phyloP scores from a whole-genome alignment of 2,888 invertebrate genomes.

The Catonia carolina region DNA sequence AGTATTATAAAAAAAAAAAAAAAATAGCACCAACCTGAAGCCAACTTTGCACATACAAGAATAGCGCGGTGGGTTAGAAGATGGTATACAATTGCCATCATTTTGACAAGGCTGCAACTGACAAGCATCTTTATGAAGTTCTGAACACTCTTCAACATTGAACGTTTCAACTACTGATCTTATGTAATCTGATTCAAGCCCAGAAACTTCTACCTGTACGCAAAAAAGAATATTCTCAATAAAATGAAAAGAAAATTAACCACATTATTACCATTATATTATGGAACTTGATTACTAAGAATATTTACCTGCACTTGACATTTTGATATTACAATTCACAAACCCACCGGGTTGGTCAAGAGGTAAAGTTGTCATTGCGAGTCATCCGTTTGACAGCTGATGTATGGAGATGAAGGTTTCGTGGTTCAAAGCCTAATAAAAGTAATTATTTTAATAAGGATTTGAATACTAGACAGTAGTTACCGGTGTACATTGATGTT shows the following conservation, averaged over 20 bases:
- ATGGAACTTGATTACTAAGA: too few species aligned
- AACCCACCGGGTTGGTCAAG: too few species aligned
- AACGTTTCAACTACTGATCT: constrained; percentile 69
- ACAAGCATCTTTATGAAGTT: constrained; percentile 38
- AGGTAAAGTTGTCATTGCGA: too few species aligned
- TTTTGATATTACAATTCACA: too few species aligned
- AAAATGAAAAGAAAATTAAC: constrained; percentile 19
- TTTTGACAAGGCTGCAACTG: constrained; percentile 55
- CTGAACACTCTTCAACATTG: constrained; percentile 70
- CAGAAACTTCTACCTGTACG: constrained; percentile 60
- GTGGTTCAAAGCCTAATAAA: too few species aligned
- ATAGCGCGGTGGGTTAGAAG: constrained; percentile 49
- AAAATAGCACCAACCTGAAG: constrained; percentile 41
- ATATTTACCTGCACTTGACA: neutral
- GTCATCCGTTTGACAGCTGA: too few species aligned
- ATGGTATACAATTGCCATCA: constrained; percentile 55
- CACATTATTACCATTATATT: neutral
- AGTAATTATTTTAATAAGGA: too few species aligned
- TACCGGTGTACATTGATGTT: too few species aligned
- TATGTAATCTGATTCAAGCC: constrained; percentile 59
- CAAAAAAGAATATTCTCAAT: constrained; percentile 8
- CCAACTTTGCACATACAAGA: constrained; percentile 47
- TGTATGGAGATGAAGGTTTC: too few species aligned
- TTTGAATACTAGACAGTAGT: too few species aligned
- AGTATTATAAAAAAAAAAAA: too few species aligned